Evolutionary conservation across 2,888 invertebrate genomes (phyloP).

Genomic region (Phortica magna): DNA sequence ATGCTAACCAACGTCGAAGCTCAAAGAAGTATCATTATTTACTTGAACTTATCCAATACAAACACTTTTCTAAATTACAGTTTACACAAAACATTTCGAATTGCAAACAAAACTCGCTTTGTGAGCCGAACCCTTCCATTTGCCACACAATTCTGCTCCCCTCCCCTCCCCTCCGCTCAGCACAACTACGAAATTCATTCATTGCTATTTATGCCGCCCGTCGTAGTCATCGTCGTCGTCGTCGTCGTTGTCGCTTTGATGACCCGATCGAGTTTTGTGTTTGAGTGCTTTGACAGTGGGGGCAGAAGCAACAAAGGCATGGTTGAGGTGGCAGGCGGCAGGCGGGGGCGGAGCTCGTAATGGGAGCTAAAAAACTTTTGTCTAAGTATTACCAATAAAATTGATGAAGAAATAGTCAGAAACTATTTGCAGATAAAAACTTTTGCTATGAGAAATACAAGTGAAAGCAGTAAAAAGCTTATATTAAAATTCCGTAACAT

Average conservation of each 20-base stretch:
- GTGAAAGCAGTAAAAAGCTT: slow-evolving; percentile 35
- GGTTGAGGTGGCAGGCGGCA: neutral
- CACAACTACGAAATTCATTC: neutral
- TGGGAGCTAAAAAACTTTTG: slow-evolving; percentile 61
- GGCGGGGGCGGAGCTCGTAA: slow-evolving; percentile 40
- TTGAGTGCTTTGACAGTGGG: neutral
- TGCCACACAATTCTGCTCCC: too few relatives aligned
- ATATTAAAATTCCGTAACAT: slow-evolving; percentile 56
- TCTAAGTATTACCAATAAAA: slow-evolving; percentile 71
- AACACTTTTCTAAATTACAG: slow-evolving; percentile 55
- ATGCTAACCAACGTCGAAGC: slow-evolving; percentile 29
- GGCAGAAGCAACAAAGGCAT: neutral
- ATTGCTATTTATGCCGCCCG: neutral
- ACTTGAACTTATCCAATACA: slow-evolving; percentile 56
- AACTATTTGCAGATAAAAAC: slow-evolving; percentile 70
- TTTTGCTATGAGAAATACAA: slow-evolving; percentile 46
- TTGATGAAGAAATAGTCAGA: slow-evolving; percentile 69
- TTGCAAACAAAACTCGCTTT: slow-evolving; percentile 59
- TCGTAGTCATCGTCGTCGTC: neutral
- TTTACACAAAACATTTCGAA: slow-evolving; percentile 45
- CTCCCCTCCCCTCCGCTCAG: too few relatives aligned
- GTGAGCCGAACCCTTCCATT: slow-evolving; percentile 51
- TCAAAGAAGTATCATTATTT: slow-evolving; percentile 34
- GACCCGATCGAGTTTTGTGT: slow-evolving; percentile 4
- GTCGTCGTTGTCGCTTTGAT: neutral